A percentile compares a stretch with the other conserved stretches of the same genome.
These are phyloP conservation scores for Hemicrepidius hirtus DNA, from an alignment of 2,888 invertebrate species.

Conservation along the genomic window DNA sequence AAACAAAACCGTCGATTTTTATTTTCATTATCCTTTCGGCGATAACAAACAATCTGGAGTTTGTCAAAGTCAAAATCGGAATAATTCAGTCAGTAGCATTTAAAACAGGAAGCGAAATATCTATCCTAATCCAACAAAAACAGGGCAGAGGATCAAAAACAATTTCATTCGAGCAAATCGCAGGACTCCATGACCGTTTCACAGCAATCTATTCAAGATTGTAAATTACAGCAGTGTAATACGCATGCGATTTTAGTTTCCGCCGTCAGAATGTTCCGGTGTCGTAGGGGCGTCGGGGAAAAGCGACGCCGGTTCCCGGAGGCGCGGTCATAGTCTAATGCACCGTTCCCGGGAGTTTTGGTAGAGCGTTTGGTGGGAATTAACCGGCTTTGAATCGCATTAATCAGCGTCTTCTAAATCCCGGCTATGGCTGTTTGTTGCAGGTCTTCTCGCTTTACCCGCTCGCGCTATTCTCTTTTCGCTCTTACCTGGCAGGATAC, in stretches of 20 bases:
- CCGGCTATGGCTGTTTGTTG: constrained; percentile 72
- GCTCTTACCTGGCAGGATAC: not conserved
- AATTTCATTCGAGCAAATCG: constrained; percentile 66
- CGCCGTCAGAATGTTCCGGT: constrained; percentile 58
- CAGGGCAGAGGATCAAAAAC: constrained; percentile 67
- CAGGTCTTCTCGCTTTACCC: constrained; percentile 53
- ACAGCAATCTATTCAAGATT: constrained; percentile 67
- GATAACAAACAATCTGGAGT: constrained; percentile 7
- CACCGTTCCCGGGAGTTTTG: constrained; percentile 73
- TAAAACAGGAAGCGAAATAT: constrained; percentile 15
- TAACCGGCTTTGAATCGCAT: constrained; percentile 81
- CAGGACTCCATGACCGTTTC: constrained; percentile 66
- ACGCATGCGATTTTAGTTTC: constrained; percentile 66
- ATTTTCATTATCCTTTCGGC: not conserved
- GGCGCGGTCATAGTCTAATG: constrained; percentile 63
- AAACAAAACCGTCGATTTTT: not conserved
- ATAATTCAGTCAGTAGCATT: constrained; percentile 18
- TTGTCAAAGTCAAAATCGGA: constrained; percentile 23
- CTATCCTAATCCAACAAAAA: constrained; percentile 52
- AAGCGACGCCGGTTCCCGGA: constrained; percentile 25
- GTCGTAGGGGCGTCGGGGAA: constrained; percentile 20
- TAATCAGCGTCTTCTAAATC: constrained; percentile 79
- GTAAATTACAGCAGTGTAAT: constrained; percentile 67
- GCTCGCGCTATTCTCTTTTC: constrained; percentile 27
- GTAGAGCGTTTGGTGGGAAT: constrained; percentile 78